These are phyloP conservation scores for Elachura formosa DNA, from an alignment of 2,113 vertebrate species.

Conservation along the genomic window DNA sequence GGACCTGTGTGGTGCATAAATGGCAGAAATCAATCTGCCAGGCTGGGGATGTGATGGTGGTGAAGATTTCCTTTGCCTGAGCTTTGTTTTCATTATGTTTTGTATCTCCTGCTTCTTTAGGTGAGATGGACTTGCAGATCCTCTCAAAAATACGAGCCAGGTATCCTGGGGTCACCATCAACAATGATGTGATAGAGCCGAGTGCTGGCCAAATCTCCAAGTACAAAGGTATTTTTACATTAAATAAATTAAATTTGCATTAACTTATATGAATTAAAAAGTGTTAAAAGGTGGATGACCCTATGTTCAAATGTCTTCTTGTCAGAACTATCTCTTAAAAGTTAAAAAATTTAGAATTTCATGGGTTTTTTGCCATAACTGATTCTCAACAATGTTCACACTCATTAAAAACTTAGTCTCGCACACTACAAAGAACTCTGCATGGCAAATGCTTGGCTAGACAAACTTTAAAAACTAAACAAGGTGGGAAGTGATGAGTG, in stretches of 20 bases:
- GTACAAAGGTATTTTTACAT: conserved; percentile 81
- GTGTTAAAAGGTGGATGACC: not conserved
- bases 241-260: not conserved
- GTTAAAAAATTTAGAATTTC: not conserved
- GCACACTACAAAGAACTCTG: not conserved
- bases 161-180: conserved; percentile 71
- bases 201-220: conserved; percentile 73
- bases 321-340: not conserved
- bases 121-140: conserved; percentile 83
- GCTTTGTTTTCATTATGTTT: not conserved
- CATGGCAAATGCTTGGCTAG: not conserved
- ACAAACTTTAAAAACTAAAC: not conserved
- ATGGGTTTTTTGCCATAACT: not conserved
- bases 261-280: not conserved
- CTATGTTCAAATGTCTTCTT: not conserved
- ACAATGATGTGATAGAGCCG: conserved; percentile 80
- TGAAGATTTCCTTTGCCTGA: not conserved
- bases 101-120: conserved; percentile 53
- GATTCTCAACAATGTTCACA: not conserved
- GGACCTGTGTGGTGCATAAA: not conserved
- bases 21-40: not conserved
- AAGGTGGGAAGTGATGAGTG: not conserved
- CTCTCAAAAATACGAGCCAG: conserved; percentile 74
- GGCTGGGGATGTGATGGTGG: not conserved
- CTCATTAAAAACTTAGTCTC: not conserved